phyloP scores from a whole-genome alignment of 2,888 invertebrate genomes.

The Pammene fasciana region DNA sequence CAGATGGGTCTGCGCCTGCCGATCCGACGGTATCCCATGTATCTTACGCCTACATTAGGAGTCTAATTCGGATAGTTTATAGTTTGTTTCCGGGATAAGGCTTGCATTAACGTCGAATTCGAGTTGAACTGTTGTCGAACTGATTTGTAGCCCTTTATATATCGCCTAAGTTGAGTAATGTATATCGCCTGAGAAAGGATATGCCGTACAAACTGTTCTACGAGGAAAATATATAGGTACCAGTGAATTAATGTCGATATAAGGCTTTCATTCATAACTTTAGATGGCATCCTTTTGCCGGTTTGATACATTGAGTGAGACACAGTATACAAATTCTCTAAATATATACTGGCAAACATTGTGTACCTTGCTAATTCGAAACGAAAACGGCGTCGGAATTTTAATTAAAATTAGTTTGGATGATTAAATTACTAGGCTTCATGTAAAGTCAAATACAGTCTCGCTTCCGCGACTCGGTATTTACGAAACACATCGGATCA shows the following conservation, averaged over 20 bases:
- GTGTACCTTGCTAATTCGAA: neutral
- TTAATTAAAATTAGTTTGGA: slow-evolving; percentile 3
- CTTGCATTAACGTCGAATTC: slow-evolving; percentile 21
- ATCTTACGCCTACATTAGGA: slow-evolving; percentile 40
- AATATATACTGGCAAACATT: neutral
- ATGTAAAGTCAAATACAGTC: slow-evolving; percentile 25
- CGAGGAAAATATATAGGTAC: neutral
- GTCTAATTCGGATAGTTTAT: slow-evolving; percentile 39
- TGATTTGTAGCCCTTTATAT: neutral
- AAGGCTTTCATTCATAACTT: too few species aligned
- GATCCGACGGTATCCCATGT: slow-evolving; percentile 34
- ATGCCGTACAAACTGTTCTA: neutral
- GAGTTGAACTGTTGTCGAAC: slow-evolving; percentile 7
- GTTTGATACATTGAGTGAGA: too few species aligned
- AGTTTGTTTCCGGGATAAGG: slow-evolving; percentile 36
- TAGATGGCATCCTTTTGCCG: too few species aligned
- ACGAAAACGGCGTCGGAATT: neutral
- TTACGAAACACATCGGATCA: slow-evolving; percentile 36
- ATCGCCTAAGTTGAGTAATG: neutral
- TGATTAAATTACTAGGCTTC: slow-evolving; percentile 29
- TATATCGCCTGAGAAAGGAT: neutral
- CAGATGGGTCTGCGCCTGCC: slow-evolving; percentile 41
- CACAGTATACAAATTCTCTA: too few species aligned
- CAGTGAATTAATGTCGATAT: too few species aligned
- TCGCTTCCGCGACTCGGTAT: slow-evolving; percentile 37